Evolutionary conservation across 2,113 vertebrate species (phyloP).

Genomic region (Nansenia antarctica): DNA sequence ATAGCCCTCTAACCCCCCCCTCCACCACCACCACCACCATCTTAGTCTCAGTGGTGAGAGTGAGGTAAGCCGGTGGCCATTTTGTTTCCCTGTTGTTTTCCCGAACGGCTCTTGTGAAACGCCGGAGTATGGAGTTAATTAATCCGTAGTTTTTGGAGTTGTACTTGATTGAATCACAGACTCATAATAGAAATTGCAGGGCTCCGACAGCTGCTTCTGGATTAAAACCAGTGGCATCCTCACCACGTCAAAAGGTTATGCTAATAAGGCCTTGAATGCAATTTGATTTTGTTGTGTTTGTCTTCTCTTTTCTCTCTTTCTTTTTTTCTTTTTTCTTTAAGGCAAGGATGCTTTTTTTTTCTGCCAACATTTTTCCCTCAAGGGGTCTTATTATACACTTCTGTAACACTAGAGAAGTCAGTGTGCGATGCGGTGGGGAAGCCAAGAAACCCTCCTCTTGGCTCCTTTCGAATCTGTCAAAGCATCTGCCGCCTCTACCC

Average conservation of each 20-base stretch:
- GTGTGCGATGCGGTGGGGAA: conserved; percentile 63
- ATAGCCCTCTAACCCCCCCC: conserved; percentile 25
- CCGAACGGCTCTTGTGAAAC: conserved; percentile 54
- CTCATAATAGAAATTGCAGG: conserved; percentile 69
- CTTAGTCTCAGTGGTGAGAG: conserved; percentile 51
- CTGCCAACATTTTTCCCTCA: conserved; percentile 65
- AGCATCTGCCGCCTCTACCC: conserved; percentile 77
- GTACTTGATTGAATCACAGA: conserved; percentile 75
- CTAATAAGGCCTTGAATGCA: conserved; percentile 70
- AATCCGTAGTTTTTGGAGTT: conserved; percentile 70
- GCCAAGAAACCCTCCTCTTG: conserved; percentile 58
- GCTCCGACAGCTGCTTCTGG: conserved; percentile 68
- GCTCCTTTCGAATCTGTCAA: conserved; percentile 75
- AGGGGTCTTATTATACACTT: conserved; percentile 81
- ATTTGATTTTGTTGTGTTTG: conserved; percentile 71
- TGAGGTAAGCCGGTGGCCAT: conserved; percentile 62
- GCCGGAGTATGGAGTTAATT: conserved; percentile 71
- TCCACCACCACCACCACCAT: no score
- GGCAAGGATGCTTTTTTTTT: conserved; percentile 48
- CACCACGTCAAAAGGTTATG: conserved; percentile 66
- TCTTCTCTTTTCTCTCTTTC: conserved; percentile 1
- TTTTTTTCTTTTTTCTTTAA: conserved; percentile 57
- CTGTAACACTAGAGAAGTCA: conserved; percentile 71
- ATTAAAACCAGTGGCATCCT: conserved; percentile 71
- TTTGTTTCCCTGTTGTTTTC: conserved; percentile 57